Percentiles rank a stretch among this genome's conserved stretches.
phyloP scores from a whole-genome alignment of 2,797 vertebrate genomes.

The Poliocrania exsul region DNA sequence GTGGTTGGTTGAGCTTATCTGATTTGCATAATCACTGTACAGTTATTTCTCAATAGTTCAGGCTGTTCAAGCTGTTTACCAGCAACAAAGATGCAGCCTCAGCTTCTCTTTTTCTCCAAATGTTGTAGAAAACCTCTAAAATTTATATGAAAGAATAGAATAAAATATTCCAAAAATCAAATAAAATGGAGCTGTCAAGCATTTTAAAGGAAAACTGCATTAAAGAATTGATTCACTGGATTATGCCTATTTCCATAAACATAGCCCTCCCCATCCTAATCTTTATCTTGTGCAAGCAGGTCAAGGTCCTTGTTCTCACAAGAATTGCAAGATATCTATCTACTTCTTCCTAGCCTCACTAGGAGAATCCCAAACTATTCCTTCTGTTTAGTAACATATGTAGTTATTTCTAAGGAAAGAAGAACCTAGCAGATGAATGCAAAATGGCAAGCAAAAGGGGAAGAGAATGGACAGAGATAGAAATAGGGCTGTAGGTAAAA shows the following conservation, averaged over 20 bases:
- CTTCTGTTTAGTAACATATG: background rate
- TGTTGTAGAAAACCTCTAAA: slow-evolving; percentile 38
- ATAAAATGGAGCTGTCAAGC: slow-evolving; percentile 37
- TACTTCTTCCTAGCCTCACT: background rate
- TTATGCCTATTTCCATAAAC: slow-evolving; percentile 35
- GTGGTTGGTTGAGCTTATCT: slow-evolving; percentile 55
- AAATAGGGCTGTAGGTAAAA: background rate
- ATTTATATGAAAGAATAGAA: slow-evolving; percentile 37
- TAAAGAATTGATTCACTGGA: slow-evolving; percentile 34
- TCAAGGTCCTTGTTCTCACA: slow-evolving; percentile 35
- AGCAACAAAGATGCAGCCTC: slow-evolving; percentile 66
- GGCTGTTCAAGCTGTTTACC: slow-evolving; percentile 48
- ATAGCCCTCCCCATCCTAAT: background rate
- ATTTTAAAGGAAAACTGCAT: slow-evolving; percentile 8
- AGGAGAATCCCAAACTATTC: background rate
- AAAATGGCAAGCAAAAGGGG: background rate
- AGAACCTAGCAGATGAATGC: background rate
- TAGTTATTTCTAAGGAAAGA: background rate
- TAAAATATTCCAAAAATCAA: slow-evolving; percentile 48
- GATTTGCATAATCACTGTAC: slow-evolving; percentile 63
- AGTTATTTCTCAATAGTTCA: slow-evolving; percentile 52
- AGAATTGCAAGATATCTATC: background rate
- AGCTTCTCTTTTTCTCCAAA: slow-evolving; percentile 48
- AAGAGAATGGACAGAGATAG: background rate
- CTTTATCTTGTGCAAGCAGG: slow-evolving; percentile 54